Percentiles rank a stretch among this genome's conserved stretches.
These are phyloP conservation scores for Trogon melanurus DNA, from an alignment of 2,113 vertebrate species.

Conservation along the genomic window DNA sequence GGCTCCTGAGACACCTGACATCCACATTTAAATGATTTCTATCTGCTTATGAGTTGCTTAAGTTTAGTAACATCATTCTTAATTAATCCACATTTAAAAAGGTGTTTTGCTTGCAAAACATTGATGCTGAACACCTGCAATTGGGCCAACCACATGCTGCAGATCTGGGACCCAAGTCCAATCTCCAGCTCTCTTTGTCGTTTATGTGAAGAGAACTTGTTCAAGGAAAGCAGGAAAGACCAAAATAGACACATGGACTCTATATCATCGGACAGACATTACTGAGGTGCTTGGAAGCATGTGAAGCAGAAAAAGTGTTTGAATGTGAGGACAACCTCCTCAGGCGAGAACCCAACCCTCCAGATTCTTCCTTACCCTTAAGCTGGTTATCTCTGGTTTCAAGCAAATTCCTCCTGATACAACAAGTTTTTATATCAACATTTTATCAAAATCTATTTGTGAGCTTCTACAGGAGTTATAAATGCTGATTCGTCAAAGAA, in stretches of 20 bases:
- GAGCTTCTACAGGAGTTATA: not conserved
- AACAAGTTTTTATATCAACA: not conserved
- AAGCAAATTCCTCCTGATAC: not conserved
- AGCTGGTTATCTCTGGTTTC: slow-evolving; percentile 13
- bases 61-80: not conserved
- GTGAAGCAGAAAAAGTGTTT: fast-evolving
- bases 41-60: not conserved
- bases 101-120: not conserved
- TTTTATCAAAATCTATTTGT: not conserved
- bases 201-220: not conserved
- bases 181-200: not conserved
- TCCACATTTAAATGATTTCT: not conserved
- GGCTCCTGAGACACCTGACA: not conserved
- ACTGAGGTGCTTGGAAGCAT: not conserved
- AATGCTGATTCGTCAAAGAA: not conserved
- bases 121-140: not conserved
- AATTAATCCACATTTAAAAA: not conserved
- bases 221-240: not conserved
- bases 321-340: not conserved
- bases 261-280: fast-evolving
- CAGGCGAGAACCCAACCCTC: not conserved
- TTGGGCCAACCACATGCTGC: not conserved
- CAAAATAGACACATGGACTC: not conserved
- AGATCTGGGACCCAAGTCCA: not conserved
- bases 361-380: not conserved